Percentiles rank a stretch among this genome's conserved stretches.
These are phyloP conservation scores for Siniperca undulata DNA, from an alignment of 2,797 vertebrate species.

Conservation along the genomic window DNA sequence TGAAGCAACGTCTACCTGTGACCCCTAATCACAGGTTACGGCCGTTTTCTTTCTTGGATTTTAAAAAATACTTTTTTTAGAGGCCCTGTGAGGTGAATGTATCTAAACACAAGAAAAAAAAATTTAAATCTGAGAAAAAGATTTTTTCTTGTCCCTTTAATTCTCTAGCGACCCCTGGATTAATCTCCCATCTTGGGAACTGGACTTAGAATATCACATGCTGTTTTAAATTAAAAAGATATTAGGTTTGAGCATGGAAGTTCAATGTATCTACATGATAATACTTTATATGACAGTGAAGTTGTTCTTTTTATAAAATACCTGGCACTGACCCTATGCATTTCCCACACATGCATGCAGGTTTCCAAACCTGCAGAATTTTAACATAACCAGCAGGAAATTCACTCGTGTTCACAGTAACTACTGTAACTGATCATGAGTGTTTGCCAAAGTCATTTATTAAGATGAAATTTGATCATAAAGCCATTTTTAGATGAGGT, in stretches of 20 bases:
- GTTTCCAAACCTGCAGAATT: background rate
- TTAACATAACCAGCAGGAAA: background rate
- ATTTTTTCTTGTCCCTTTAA: background rate
- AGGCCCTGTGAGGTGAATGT: background rate
- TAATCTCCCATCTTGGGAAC: no score
- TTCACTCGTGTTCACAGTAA: background rate
- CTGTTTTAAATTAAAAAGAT: background rate
- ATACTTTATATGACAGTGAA: background rate
- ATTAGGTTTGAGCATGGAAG: no score
- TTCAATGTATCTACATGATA: background rate
- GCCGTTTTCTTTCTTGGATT: background rate
- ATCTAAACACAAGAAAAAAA: background rate
- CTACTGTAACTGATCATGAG: background rate
- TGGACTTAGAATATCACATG: background rate
- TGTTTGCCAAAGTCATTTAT: constrained; percentile 14
- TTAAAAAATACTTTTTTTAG: background rate
- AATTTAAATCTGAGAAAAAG: no score
- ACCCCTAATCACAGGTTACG: background rate
- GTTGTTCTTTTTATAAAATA: background rate
- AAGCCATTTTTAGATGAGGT: background rate
- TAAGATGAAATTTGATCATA: constrained; percentile 1
- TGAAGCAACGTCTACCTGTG: background rate
- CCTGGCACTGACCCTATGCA: background rate
- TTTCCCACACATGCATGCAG: background rate
- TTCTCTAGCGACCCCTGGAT: no score